Percentiles rank a stretch among this genome's conserved stretches.
Evolutionary conservation across 2,888 invertebrate species (phyloP).

Genomic region (Ctena decussata): DNA sequence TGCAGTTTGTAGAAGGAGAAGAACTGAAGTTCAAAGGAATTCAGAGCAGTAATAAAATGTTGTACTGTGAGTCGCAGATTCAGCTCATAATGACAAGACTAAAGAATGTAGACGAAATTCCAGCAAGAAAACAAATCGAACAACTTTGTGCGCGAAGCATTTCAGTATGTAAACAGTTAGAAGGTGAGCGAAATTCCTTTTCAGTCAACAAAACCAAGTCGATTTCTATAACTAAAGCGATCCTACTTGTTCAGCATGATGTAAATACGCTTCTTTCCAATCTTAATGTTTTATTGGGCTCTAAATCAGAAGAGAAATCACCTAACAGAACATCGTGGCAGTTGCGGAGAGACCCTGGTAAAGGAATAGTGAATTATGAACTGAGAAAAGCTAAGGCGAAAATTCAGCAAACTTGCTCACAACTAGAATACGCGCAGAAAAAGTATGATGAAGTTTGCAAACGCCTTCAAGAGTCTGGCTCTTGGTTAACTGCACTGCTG

Average conservation of each 20-base stretch:
- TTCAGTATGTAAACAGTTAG: not conserved
- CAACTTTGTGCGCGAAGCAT: not conserved
- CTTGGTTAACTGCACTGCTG: not conserved
- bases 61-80: not conserved
- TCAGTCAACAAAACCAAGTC: not conserved
- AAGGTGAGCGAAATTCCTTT: not conserved
- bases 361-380: not conserved
- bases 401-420: not conserved
- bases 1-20: not conserved
- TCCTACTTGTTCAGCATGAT: not conserved
- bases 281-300: not conserved
- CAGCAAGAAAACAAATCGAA: not conserved
- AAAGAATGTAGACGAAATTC: not conserved
- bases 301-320: not conserved
- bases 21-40: not conserved
- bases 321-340: not conserved
- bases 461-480: not conserved
- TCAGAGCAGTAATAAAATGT: not conserved
- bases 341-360: not conserved
- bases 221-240: not conserved
- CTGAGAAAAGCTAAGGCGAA: not conserved
- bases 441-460: not conserved
- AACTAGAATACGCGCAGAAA: not conserved
- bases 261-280: not conserved
- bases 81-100: not conserved